These are phyloP conservation scores for Eucera pruinosa DNA, from an alignment of 2,888 invertebrate genomes.

Conservation along the genomic window DNA sequence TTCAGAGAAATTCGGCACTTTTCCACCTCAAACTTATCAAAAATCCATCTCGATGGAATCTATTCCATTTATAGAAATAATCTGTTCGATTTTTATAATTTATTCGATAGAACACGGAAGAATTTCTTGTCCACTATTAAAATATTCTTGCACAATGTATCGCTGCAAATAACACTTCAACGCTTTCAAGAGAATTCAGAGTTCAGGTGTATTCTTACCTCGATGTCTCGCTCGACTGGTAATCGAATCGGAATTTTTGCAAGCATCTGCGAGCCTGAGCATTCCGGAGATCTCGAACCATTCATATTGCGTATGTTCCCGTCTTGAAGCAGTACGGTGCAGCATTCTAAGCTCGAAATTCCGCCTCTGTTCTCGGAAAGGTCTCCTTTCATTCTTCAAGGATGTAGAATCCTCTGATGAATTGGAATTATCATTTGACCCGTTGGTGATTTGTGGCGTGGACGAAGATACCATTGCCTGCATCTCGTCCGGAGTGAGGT, in stretches of 20 bases:
- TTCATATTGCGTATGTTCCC: slow-evolving; percentile 85
- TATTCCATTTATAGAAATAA: no score
- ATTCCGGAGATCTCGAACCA: slow-evolving; percentile 85
- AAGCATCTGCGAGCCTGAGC: slow-evolving; percentile 80
- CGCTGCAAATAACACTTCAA: no score
- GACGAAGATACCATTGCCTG: slow-evolving; percentile 80
- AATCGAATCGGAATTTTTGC: slow-evolving; percentile 65
- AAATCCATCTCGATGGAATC: no score
- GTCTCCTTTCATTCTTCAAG: slow-evolving; percentile 41
- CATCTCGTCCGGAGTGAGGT: slow-evolving; percentile 85
- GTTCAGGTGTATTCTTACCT: slow-evolving; percentile 53
- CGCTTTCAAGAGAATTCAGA: neutral
- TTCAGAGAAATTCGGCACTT: neutral
- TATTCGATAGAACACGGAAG: no score
- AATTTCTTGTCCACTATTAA: no score
- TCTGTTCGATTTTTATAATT: no score
- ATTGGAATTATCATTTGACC: slow-evolving; percentile 85
- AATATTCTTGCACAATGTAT: no score
- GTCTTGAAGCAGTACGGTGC: slow-evolving; percentile 84
- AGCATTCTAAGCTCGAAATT: slow-evolving; percentile 85
- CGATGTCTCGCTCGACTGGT: slow-evolving; percentile 61
- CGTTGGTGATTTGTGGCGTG: slow-evolving; percentile 51
- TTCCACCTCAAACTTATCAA: neutral
- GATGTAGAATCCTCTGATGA: slow-evolving; percentile 79
- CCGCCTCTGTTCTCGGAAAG: slow-evolving; percentile 80